Conservation (phyloP, 1,140 invertebrate species). For the Uloborus diversus region DNA sequence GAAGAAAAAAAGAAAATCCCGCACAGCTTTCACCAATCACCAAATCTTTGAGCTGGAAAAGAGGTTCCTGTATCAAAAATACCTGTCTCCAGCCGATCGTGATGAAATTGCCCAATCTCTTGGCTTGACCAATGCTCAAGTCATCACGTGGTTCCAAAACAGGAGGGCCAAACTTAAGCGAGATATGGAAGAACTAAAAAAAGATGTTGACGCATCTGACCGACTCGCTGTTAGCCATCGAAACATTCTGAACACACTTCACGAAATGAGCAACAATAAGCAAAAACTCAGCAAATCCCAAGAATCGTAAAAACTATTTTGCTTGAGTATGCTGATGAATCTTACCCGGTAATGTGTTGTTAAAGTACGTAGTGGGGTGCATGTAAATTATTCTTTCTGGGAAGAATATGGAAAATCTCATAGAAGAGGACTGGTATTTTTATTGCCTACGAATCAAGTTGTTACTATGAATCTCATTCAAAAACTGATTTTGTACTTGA, state of each 20-base stretch:
- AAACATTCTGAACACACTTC: constrained; percentile 8
- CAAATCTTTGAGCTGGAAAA: constrained; percentile 98
- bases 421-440: too few species aligned
- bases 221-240: constrained; percentile 71
- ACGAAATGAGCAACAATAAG: constrained; percentile 12
- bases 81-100: constrained; percentile 93
- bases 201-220: constrained; percentile 93
- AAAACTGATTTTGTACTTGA: too few species aligned
- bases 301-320: constrained; percentile 1
- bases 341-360: too few species aligned
- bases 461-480: too few species aligned
- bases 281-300: not conserved
- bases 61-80: constrained; percentile 96
- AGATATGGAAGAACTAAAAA: constrained; percentile 97
- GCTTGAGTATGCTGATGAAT: too few species aligned
- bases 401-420: not conserved
- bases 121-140: constrained; percentile 93
- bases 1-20: constrained; percentile 96
- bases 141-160: constrained; percentile 99
- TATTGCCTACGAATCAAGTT: too few species aligned
- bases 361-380: too few species aligned
- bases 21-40: constrained; percentile 97
- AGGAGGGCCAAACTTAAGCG: constrained; percentile 94
- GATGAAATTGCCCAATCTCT: constrained; percentile 94
- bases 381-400: not conserved